Base-by-base conservation (phyloP, 2,797 vertebrate genomes). In the Rhodeus uyekii region DNA sequence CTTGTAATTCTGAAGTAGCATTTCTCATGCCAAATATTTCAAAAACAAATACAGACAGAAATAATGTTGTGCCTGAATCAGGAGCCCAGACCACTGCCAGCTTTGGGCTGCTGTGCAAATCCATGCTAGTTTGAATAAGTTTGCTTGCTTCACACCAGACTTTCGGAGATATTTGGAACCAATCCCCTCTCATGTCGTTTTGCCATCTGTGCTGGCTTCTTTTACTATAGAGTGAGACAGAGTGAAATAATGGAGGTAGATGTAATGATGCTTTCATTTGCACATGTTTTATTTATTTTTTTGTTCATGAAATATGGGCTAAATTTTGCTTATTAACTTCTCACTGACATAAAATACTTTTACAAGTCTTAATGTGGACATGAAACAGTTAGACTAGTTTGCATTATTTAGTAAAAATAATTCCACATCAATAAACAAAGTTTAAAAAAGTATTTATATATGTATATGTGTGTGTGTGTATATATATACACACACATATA, bases 201-300 rank as follows among this genome's bases (percentile, higher is more conserved):
- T 64, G 69, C 79, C 79, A 81, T 81, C 79, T 81, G 69, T 22
- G 32, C 38, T 74, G 55, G 68, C 32, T 64, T 64, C n/a, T 73
- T 63, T 27, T 46, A n/a, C 34, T 13, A 24, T 7, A 36, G 36
- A 60, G 78, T 69, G 24, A 67, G 63, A 67, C n/a, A n/a, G n/a
- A n/a, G n/a, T n/a, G 67, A 71, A 8, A 34, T 3, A 46, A 74
- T 64, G 7, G 18, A 61, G 50, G 53, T 34, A 58, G 53, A 18
- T 80, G 50, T 13, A 61, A 7, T 36, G 9, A 38, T 38, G 42
- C 7, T 74, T 32, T 77, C 18, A 53, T 64, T 48, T 38, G 13
- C 22, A 36, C 16, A 71, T 27, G 32, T 69, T n/a, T 34, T 34
- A n/a, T 18, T 29, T 32, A 8, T n/a, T 34, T 34, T 13, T 18